Percentiles rank a stretch among this genome's conserved stretches.
These are phyloP conservation scores for Lemur catta DNA, from an alignment of 2,797 vertebrate species.

Conservation along the genomic window DNA sequence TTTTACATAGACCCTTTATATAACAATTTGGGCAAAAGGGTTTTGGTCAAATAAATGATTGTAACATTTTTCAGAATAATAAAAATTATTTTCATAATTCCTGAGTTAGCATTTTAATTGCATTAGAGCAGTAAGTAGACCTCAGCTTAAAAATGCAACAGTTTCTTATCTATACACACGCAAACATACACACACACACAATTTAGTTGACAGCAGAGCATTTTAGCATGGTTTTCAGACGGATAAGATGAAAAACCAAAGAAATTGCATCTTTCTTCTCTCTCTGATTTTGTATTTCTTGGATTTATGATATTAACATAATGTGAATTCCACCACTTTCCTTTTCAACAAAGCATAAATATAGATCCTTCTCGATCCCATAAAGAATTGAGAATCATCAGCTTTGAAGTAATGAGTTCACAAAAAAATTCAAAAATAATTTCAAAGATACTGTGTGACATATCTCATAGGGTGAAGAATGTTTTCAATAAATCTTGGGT, in stretches of 20 bases:
- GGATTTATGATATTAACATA: background rate
- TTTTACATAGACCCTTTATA: background rate
- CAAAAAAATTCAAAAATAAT: constrained; percentile 26
- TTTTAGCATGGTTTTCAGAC: background rate
- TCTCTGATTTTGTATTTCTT: background rate
- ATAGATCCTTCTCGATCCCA: background rate
- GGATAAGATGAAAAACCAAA: background rate
- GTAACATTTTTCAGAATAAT: background rate
- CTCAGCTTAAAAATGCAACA: background rate
- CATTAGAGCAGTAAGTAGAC: background rate
- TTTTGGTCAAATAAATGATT: background rate
- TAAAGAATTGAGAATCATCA: constrained; percentile 43
- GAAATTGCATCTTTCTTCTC: background rate
- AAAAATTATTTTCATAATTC: background rate
- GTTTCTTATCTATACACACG: background rate
- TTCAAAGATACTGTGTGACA: constrained; percentile 39
- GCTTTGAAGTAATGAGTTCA: constrained; percentile 56
- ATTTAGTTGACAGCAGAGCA: background rate
- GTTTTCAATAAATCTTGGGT: constrained; percentile 29
- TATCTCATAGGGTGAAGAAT: constrained; percentile 45
- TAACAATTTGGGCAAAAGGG: background rate
- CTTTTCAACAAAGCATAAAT: constrained; percentile 38
- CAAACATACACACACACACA: background rate
- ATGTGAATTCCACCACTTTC: constrained; percentile 12
- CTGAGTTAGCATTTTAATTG: background rate